Base-by-base conservation (phyloP, 2,888 invertebrate species). In the Euplagia quadripunctaria region DNA sequence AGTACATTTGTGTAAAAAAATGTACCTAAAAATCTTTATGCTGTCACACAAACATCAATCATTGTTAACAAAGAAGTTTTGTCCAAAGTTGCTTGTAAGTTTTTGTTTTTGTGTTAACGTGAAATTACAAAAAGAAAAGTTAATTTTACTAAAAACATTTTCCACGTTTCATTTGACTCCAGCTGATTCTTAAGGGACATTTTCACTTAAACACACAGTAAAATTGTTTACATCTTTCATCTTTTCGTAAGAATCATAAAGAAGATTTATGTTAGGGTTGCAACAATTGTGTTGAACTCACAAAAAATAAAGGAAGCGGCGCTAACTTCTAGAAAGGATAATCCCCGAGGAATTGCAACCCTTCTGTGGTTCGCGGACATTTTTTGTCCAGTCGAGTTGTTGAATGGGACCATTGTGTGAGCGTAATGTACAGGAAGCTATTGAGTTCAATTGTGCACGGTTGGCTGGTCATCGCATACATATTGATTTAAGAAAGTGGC, bases 401-500 rank as follows among this genome's bases (percentile, higher is more conserved):
- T 94, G 92, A 94, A 94, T 94, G 93, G 82, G 70, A 64, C 75
- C 89, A 93, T 94, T 94, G 92, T 94, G 89, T 85, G 78, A 83
- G 88, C 87, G 88, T 88, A 91, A 89, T 91, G 89, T 88, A 79
- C 90, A 93, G 94, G 94, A 94, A 94, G 92, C 89, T 90, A 94
- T 93, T 87, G 89, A 89, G 89, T 82, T 68, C 91, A 89, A 94
- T 94, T 93, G 93, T 93, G 83, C 84, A 89, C 87, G 93, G 86
- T 85, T 87, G 84, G 88, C 81, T 89, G 89, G 88, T 74, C 88
- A 89, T 89, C 88, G 84, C 88, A 90, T 88, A 86, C 83, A 74
- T 84, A 86, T 89, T 89, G 86, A 85, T 87, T 81, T 87, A 87
- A 82, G 86, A 89, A 89, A 88, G 87, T 89, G 80, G 82, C 77